phyloP scores from a whole-genome alignment of 2,113 vertebrate genomes.

The Empidonax traillii region DNA sequence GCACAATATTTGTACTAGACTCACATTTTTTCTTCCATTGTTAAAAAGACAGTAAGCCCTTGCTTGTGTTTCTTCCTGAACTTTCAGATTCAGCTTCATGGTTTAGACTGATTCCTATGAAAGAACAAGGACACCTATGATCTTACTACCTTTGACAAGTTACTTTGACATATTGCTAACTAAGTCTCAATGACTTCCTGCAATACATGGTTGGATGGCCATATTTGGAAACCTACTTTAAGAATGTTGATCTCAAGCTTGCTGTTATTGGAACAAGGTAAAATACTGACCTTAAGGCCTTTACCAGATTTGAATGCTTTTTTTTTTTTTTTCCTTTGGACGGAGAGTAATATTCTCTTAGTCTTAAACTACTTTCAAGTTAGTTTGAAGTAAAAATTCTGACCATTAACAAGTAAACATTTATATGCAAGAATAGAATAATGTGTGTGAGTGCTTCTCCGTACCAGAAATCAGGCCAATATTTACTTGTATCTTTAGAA shows the following conservation, averaged over 20 bases:
- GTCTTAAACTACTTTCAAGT: background rate
- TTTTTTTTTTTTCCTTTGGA: background rate
- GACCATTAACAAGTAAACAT: background rate
- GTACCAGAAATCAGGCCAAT: background rate
- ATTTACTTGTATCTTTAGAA: background rate
- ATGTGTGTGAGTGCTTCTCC: background rate
- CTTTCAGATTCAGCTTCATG: background rate
- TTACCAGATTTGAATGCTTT: background rate
- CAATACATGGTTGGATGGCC: background rate
- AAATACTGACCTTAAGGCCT: background rate
- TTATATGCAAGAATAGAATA: background rate
- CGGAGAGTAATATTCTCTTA: background rate
- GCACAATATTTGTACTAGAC: background rate
- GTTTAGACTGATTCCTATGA: background rate
- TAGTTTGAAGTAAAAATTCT: background rate
- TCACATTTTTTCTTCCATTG: background rate
- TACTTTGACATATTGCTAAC: background rate
- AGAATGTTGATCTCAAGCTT: background rate
- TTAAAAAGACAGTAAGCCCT: background rate
- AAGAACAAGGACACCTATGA: background rate
- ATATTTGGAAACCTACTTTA: background rate
- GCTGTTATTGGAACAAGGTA: background rate
- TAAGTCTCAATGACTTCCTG: background rate
- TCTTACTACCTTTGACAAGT: background rate
- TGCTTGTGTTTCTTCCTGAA: background rate